Conservation (phyloP, 2,113 vertebrate species). For the Rutilus rutilus region DNA sequence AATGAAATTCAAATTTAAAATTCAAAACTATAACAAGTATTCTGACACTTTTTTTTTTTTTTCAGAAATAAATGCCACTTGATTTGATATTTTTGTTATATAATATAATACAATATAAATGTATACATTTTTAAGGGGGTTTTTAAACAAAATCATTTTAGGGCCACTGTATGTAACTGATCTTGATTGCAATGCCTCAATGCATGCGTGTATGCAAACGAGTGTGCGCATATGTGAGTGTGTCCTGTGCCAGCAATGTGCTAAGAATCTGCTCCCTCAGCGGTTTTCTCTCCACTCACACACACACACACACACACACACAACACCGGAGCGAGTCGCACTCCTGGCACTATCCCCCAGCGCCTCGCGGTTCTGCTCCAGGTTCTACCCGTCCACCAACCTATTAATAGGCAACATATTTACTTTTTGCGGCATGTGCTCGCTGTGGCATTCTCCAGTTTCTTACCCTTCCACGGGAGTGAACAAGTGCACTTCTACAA, state of each 20-base stretch:
- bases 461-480: constrained; percentile 30
- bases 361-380: constrained; percentile 71
- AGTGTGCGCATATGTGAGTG: constrained; percentile 31
- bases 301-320: constrained; percentile 19
- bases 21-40: neutral
- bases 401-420: constrained; percentile 83
- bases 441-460: constrained; percentile 45
- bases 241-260: constrained; percentile 38
- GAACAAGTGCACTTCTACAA: constrained; percentile 56
- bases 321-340: constrained; percentile 31
- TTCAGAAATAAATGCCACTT: neutral
- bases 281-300: constrained; percentile 62
- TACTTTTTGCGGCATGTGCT: constrained; percentile 70
- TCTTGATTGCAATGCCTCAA: neutral
- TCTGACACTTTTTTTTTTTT: neutral
- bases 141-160: neutral
- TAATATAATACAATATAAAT: too few relatives aligned
- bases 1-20: neutral
- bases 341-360: constrained; percentile 59
- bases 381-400: constrained; percentile 72
- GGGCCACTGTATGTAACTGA: neutral
- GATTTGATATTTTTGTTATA: neutral
- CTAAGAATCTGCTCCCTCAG: constrained; percentile 76
- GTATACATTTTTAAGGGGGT: neutral
- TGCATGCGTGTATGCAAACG: constrained; percentile 8